A percentile compares a stretch with the other conserved stretches of the same genome.
phyloP scores from a whole-genome alignment of 2,797 vertebrate genomes.

The Amniataba percoides region DNA sequence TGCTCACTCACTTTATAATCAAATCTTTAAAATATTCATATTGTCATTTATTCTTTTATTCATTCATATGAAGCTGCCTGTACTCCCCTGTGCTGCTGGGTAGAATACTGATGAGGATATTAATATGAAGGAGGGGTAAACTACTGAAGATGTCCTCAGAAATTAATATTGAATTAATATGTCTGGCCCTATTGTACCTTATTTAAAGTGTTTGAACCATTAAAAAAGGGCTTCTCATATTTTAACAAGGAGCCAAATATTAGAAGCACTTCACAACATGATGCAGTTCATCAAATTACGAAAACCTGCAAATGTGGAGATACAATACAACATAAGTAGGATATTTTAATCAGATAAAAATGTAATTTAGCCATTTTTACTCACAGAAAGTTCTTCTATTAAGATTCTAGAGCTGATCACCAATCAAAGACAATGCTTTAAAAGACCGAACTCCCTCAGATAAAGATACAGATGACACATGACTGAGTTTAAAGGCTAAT shows the following conservation, averaged over 20 bases:
- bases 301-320: background rate
- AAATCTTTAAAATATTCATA: slow-evolving; percentile 36
- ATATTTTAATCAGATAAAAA: background rate
- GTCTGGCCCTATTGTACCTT: background rate
- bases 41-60: slow-evolving; percentile 24
- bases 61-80: background rate
- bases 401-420: background rate
- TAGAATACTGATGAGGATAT: slow-evolving; percentile 27
- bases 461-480: too few relatives aligned
- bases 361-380: background rate
- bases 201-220: background rate
- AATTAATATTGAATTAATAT: background rate
- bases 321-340: background rate
- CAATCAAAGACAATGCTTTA: background rate
- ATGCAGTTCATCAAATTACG: background rate
- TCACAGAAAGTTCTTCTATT: background rate
- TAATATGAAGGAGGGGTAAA: slow-evolving; percentile 21
- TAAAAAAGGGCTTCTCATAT: background rate
- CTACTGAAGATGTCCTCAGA: background rate
- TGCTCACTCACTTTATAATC: slow-evolving; percentile 15
- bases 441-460: background rate
- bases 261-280: background rate
- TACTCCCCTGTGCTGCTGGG: background rate
- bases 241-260: background rate
- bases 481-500: background rate